phyloP scores from a whole-genome alignment of 2,888 invertebrate species.

The Hedya salicella region DNA sequence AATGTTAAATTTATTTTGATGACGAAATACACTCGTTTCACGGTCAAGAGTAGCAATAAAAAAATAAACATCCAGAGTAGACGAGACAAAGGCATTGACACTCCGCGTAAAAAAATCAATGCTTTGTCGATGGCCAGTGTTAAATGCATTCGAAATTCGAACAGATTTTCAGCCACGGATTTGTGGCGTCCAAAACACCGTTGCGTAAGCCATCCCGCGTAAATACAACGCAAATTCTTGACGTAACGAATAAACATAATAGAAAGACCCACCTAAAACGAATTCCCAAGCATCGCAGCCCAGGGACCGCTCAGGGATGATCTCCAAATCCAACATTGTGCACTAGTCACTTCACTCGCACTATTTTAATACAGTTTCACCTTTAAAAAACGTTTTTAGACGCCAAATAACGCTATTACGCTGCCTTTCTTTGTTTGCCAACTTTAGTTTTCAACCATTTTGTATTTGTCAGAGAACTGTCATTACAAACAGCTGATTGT shows the following conservation, averaged over 20 bases:
- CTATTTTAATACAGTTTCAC: slow-evolving; percentile 84
- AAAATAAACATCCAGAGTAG: slow-evolving; percentile 66
- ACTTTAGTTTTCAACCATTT: slow-evolving; percentile 86
- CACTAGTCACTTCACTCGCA: slow-evolving; percentile 91
- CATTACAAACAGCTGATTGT: slow-evolving; percentile 86
- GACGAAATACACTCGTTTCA: slow-evolving; percentile 61
- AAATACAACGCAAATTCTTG: slow-evolving; percentile 84
- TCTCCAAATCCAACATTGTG: slow-evolving; percentile 98
- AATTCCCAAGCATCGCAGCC: slow-evolving; percentile 99
- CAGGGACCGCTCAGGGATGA: slow-evolving; percentile 97
- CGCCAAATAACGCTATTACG: slow-evolving; percentile 77
- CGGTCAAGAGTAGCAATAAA: slow-evolving; percentile 80
- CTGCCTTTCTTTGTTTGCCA: slow-evolving; percentile 85
- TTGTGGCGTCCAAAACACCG: slow-evolving; percentile 56
- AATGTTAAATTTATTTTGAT: slow-evolving; percentile 19
- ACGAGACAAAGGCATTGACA: slow-evolving; percentile 77
- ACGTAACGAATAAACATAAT: slow-evolving; percentile 78
- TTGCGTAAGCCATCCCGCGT: slow-evolving; percentile 78
- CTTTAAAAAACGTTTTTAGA: slow-evolving; percentile 71
- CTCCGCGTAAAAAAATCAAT: slow-evolving; percentile 74
- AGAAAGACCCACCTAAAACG: slow-evolving; percentile 91
- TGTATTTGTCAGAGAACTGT: slow-evolving; percentile 86
- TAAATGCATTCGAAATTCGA: slow-evolving; percentile 40
- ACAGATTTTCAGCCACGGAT: slow-evolving; percentile 18
- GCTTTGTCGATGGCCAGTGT: slow-evolving; percentile 47